Percentiles rank a stretch among this genome's conserved stretches.
Evolutionary conservation across 2,797 vertebrate genomes (phyloP).

Genomic region (Intellagama lesueurii): DNA sequence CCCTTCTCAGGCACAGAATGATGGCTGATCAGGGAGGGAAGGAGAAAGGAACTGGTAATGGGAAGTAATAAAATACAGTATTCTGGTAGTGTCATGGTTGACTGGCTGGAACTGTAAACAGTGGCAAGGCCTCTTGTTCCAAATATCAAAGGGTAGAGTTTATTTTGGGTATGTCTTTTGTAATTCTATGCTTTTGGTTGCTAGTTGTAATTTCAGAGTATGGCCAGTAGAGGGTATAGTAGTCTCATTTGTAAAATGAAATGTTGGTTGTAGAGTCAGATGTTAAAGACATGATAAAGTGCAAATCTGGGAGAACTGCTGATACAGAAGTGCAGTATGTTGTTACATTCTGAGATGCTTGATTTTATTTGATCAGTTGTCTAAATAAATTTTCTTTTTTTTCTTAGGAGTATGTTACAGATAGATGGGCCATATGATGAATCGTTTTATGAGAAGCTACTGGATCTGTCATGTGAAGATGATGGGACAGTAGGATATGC

Average conservation of each 20-base stretch:
- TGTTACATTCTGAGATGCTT: neutral
- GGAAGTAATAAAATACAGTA: too few relatives aligned
- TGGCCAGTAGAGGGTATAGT: slow-evolving; percentile 64
- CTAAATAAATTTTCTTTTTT: neutral
- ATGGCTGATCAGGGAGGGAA: neutral
- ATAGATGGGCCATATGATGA: slow-evolving; percentile 94
- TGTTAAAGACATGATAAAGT: neutral
- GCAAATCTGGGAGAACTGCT: neutral
- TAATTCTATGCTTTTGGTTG: neutral
- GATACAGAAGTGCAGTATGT: neutral
- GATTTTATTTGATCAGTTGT: neutral
- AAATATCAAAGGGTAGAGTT: neutral
- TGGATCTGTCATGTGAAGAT: slow-evolving; percentile 88
- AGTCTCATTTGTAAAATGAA: neutral
- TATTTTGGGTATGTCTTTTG: neutral
- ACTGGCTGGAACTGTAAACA: neutral
- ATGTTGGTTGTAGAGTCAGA: neutral
- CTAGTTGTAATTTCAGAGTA: neutral
- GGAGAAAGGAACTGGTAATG: too few relatives aligned
- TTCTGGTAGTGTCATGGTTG: neutral
- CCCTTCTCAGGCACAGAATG: neutral
- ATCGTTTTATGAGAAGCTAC: slow-evolving; percentile 90
- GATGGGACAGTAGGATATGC: slow-evolving; percentile 92
- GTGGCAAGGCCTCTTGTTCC: neutral
- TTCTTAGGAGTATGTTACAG: slow-evolving; percentile 86